Base-by-base conservation (phyloP, 1,140 invertebrate species). In the Meloidogyne chitwoodi region DNA sequence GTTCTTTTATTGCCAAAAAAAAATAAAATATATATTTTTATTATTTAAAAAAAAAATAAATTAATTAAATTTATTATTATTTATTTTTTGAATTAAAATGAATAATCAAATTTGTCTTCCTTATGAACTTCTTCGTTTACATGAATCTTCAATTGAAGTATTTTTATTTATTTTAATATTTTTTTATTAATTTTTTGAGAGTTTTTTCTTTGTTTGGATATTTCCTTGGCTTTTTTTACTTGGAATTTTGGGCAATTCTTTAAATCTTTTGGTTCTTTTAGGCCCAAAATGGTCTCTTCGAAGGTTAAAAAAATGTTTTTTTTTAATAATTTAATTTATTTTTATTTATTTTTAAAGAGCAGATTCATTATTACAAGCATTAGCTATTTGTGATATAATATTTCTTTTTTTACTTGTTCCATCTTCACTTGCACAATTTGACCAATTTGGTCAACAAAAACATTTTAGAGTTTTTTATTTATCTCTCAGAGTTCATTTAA, bases 361-460 rank as follows among this genome's bases (percentile, higher is more conserved):
- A 61, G 79, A 84, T 67, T 66, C 72, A 11, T 64, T 82, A 22
- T 74, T 82, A 11, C 71, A 83, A 14, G 79, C 81, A 22, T 68
- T 82, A 71, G 82, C 81, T 3, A 61, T 84, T 27, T 82, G 82
- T 74, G 81, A 82, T 73, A 74, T 81, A 31, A 26, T 84, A n/a
- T 82, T 82, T 75, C 44, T 82, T 38, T 34, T 81, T 16, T 48
- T 77, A 16, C 41, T 77, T 26, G 22, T 84, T 24, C 81, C 81
- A 29, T 81, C 83, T 81, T 83, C 81, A 27, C 24, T 82, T 24
- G 81, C 79, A 34, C 80, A 82, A 27, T 82, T 82, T 64, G 81
- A 82, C 48, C 56, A 65, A 8, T 84, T 82, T 74, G 81, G 68
- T 6, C 41, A 80, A 27, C 34, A 82, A 38, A 75, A 61, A 38